phyloP scores from a whole-genome alignment of 2,113 vertebrate genomes.

The Rallus limicola region DNA sequence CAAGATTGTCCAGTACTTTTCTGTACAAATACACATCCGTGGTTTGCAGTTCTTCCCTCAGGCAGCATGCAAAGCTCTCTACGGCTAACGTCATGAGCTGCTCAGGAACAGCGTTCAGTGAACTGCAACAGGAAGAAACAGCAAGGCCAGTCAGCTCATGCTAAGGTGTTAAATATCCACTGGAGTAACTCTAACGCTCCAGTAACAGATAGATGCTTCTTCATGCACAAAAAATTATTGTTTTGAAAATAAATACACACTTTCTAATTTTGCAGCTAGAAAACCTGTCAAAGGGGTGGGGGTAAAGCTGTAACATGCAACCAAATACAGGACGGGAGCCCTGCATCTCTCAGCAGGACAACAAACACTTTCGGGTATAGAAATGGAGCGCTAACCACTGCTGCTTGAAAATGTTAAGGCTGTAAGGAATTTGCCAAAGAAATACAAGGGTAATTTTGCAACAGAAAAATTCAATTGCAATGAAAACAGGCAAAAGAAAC shows the following conservation, averaged over 20 bases:
- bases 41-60: slow-evolving; percentile 80
- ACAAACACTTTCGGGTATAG: not conserved
- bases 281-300: not conserved
- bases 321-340: not conserved
- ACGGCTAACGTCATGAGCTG: slow-evolving; percentile 65
- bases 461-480: not conserved
- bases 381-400: not conserved
- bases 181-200: not conserved
- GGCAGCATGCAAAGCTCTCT: slow-evolving; percentile 75
- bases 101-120: slow-evolving; percentile 80
- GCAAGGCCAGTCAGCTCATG: not conserved
- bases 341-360: not conserved
- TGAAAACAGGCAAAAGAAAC: not conserved
- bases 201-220: fast-evolving
- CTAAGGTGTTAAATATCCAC: not conserved
- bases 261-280: not conserved
- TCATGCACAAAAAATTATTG: not conserved
- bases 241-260: not conserved
- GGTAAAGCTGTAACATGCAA: not conserved
- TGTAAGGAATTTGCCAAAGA: not conserved
- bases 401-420: not conserved
- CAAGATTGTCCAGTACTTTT: slow-evolving; percentile 82
- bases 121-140: slow-evolving; percentile 71
- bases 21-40: slow-evolving; percentile 70
- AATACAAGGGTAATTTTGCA: not conserved